Evolutionary conservation across 1,140 invertebrate species (phyloP).

Genomic region (Neomicropteryx cornuta): DNA sequence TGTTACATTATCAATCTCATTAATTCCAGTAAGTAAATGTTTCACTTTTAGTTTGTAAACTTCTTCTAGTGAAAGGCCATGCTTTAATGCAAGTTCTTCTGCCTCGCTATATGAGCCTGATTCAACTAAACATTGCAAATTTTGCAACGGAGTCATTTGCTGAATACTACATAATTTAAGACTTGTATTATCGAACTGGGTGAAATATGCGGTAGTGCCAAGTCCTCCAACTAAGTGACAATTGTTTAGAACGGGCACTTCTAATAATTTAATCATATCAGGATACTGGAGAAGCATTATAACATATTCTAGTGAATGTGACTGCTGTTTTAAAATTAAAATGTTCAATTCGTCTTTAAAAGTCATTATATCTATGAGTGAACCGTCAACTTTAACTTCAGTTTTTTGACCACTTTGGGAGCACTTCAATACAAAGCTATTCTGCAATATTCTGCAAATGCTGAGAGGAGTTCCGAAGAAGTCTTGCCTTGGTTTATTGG

Average conservation of each 20-base stretch:
- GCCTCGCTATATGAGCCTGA: constrained; percentile 12
- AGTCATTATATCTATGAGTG: no score
- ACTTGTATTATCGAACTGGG: constrained; percentile 11
- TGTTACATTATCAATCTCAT: constrained; percentile 6
- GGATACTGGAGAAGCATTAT: constrained; percentile 8
- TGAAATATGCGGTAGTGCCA: constrained; percentile 9
- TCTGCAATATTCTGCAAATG: no score
- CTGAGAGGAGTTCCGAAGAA: no score
- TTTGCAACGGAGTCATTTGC: constrained; percentile 13
- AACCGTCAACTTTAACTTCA: no score
- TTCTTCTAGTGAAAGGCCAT: constrained; percentile 10
- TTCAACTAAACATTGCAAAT: constrained; percentile 13
- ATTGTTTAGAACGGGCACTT: constrained; percentile 6
- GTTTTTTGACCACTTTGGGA: no score
- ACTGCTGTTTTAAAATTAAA: constrained; percentile 5
- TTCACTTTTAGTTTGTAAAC: constrained; percentile 15
- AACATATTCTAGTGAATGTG: constrained; percentile 1
- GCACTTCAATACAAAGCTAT: no score
- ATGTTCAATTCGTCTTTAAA: no score
- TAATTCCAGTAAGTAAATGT: constrained; percentile 12
- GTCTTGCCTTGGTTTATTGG: no score
- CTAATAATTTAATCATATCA: constrained; percentile 7
- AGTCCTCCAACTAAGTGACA: constrained; percentile 13
- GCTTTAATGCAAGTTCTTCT: constrained; percentile 12
- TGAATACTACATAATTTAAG: constrained; percentile 11